phyloP scores from a whole-genome alignment of 2,888 invertebrate species.

The Halictus quadricinctus region DNA sequence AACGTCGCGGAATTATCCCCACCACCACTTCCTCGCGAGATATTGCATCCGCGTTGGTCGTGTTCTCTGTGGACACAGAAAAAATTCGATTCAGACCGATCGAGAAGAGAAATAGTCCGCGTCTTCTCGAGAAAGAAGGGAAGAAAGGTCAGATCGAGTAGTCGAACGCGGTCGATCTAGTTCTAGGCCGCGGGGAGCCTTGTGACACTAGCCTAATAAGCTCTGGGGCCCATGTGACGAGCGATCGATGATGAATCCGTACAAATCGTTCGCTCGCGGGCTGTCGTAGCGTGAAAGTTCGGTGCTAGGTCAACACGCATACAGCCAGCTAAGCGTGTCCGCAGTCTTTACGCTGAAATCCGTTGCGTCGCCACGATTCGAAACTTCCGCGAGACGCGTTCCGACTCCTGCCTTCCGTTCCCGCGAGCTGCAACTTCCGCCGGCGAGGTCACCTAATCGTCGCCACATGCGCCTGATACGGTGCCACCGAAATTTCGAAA shows the following conservation, averaged over 20 bases:
- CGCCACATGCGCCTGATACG: constrained; percentile 79
- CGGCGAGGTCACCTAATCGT: constrained; percentile 32
- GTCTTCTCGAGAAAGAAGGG: neutral
- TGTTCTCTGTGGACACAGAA: too few species aligned
- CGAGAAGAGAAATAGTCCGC: neutral
- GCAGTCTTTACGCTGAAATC: constrained; percentile 41
- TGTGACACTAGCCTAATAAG: constrained; percentile 81
- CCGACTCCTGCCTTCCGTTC: neutral
- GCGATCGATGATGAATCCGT: constrained; percentile 82
- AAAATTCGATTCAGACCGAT: neutral
- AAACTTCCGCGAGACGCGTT: constrained; percentile 30
- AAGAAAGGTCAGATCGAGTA: constrained; percentile 34
- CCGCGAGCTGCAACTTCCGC: constrained; percentile 20
- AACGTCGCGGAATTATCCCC: too few species aligned
- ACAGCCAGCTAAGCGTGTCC: constrained; percentile 36
- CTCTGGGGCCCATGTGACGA: constrained; percentile 75
- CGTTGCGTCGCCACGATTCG: constrained; percentile 25
- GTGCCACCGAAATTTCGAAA: constrained; percentile 80
- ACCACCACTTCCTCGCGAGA: too few species aligned
- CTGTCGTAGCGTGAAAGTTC: constrained; percentile 65
- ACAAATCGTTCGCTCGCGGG: constrained; percentile 69
- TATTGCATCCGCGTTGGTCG: too few species aligned
- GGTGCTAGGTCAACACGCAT: constrained; percentile 74
- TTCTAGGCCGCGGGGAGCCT: constrained; percentile 79
- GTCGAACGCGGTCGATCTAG: constrained; percentile 67